phyloP scores from a whole-genome alignment of 2,888 invertebrate species.

The Gandaritis pyraliata region DNA sequence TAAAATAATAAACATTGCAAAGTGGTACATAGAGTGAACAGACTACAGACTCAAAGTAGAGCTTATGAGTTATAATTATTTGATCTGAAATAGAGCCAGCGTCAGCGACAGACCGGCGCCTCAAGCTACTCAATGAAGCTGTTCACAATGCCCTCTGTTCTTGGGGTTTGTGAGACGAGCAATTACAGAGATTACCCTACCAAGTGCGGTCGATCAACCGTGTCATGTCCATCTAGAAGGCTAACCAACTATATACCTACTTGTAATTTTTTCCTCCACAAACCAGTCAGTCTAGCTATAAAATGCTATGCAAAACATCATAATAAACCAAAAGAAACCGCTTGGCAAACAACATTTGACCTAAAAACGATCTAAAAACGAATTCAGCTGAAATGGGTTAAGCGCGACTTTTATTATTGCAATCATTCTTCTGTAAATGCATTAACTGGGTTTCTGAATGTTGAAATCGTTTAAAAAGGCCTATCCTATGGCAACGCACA shows the following conservation, averaged over 20 bases:
- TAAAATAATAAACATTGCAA: conserved; percentile 7
- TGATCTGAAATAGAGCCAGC: conserved; percentile 36
- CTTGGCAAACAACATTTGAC: conserved; percentile 16
- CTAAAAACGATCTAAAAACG: conserved; percentile 26
- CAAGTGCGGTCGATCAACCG: conserved; percentile 44
- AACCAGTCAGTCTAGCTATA: background rate
- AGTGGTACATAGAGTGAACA: conserved; percentile 7
- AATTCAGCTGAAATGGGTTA: conserved; percentile 28
- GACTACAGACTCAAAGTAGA: background rate
- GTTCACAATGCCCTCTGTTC: conserved; percentile 72
- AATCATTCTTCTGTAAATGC: conserved; percentile 12
- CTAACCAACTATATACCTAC: conserved; percentile 18
- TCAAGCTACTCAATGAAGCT: conserved; percentile 40
- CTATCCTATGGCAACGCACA: conserved; percentile 33
- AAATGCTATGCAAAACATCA: conserved; percentile 1
- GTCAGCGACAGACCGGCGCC: conserved; percentile 64
- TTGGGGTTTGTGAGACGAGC: conserved; percentile 55
- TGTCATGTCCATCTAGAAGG: conserved; percentile 28
- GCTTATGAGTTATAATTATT: conserved; percentile 15
- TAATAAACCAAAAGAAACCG: conserved; percentile 14
- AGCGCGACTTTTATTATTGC: conserved; percentile 24
- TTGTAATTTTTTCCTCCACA: conserved; percentile 8
- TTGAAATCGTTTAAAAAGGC: conserved; percentile 29
- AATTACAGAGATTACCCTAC: conserved; percentile 53
- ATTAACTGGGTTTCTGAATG: conserved; percentile 21